Evolutionary conservation across 2,888 invertebrate genomes (phyloP), one percentile per base, ranked within the genome.

Genomic region (Drosophila incognita): DNA sequence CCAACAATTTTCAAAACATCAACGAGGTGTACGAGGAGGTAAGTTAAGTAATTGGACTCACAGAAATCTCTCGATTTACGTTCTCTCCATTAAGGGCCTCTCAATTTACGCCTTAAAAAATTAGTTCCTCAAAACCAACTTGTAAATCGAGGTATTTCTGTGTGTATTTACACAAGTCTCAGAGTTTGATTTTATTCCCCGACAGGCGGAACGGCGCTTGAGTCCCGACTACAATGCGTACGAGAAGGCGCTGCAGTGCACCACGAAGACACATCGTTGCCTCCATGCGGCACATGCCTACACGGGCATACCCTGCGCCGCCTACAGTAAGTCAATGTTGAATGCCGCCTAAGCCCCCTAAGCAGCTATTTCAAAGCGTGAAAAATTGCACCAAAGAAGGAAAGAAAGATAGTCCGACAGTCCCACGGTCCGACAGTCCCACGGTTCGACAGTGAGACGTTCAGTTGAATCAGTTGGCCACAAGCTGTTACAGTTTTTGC

Each of bases 201-300:
- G 6, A 42, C 75, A 93, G 93, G 93, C 93, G 61, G 93, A 93
- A 69, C 86, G 93, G 85, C 79, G 94, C 83, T 81, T 95, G 48
- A 93, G 93, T 69, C 93, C 93, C 53, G 93, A 93, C 70, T 93
- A 92, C 79, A 92, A 93, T 92, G 94, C 93, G 27, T 93, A 92
- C 60, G 96, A 96, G 83, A 97, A 97, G 92, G 96, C 97, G 2
- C 95, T 96, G 77, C 94, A 96, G 69, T 98, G 98, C 92, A 97
- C 97, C 18, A 96, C 96, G 81, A 96, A 96, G 90, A 98, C 98
- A 4, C 97, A 98, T 92, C 95, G 97, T 80, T 98, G 98, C 93
- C 96, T 96, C 91, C 98, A 98, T 92, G 97, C 98, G 2, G 96
- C 97, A 13, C 98, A 98, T 92, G 98, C 98, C 33, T 98, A 98